Base-by-base conservation (phyloP, 1,140 invertebrate species). In the Pseudomyrmex concolor region DNA sequence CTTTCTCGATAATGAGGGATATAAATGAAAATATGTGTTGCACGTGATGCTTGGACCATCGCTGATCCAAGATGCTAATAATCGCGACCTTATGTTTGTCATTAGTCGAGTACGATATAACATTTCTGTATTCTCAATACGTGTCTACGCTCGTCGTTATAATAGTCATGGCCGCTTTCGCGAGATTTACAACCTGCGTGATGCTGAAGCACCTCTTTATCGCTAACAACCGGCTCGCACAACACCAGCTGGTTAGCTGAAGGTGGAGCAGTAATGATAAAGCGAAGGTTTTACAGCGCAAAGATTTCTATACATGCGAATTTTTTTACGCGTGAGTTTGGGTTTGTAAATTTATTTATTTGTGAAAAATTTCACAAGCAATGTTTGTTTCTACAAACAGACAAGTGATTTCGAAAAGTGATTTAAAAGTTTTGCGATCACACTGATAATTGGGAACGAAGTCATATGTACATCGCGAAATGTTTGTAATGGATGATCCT, bases 21-120 rank as follows among this genome's bases (percentile, higher is more conserved):
- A 19, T 71, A 59, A 71, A 59, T 59, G 17, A 59, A 59, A 7
- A 34, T 34, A 7, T 34, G 34, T 7, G 76, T 45, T 70, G 45
- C 59, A 25, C 54, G 55, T 66, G 54, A 8, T 12, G 66, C 15
- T 25, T 25, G 62, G 3, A 34, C 34, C n/a, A 22, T 57, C 13
- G 34, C 22, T 59, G 51, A 13, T 84, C 60, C 63, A 83, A 57
- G 67, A 59, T 89, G 90, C 87, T 92, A 93, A 93, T 91, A 92
- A 92, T 92, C 90, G 84, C 84, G 34, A 76, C 90, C 91, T 91
- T 87, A 86, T 87, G 90, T 90, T 91, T 90, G 89, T 92, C 91
- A 91, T 82, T 84, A 71, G 22, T 68, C 82, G 71, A 66, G 76
- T 66, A 68, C 60, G 89, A 88, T 86, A 34, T 34, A 91, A 91